Conservation (phyloP, 2,888 invertebrate genomes). For the Drosophila falleni region DNA sequence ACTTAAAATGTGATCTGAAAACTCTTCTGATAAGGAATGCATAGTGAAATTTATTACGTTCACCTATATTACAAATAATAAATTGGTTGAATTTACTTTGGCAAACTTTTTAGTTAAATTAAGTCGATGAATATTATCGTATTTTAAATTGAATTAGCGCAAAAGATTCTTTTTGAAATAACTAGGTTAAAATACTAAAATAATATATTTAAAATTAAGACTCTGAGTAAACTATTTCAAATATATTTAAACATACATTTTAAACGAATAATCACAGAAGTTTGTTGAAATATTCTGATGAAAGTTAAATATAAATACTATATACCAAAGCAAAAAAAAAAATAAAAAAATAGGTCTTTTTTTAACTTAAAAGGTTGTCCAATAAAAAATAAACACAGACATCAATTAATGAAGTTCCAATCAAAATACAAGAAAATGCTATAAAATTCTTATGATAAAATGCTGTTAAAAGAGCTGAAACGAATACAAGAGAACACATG, state of each 20-base stretch:
- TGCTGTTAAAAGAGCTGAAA: background rate
- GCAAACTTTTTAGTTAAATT: too few relatives aligned
- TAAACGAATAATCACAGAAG: background rate
- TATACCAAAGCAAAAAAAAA: background rate
- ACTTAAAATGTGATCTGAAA: background rate
- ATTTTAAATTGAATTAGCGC: too few relatives aligned
- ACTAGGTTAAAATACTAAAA: too few relatives aligned
- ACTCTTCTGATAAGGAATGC: background rate
- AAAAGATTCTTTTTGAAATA: too few relatives aligned
- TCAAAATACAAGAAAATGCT: background rate
- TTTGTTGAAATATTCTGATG: conserved; percentile 7
- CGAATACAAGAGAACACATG: background rate
- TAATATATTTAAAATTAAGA: too few relatives aligned
- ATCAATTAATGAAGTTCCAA: background rate
- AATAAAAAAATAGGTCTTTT: background rate
- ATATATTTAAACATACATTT: too few relatives aligned
- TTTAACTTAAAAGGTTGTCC: background rate
- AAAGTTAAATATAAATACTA: background rate
- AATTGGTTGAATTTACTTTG: background rate
- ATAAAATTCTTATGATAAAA: background rate
- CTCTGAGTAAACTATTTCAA: too few relatives aligned
- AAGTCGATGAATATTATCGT: too few relatives aligned
- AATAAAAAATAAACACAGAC: background rate
- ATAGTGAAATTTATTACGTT: background rate
- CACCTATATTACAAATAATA: background rate